These are phyloP conservation scores for Drosophila tristis DNA, from an alignment of 1,140 invertebrate genomes.

Conservation along the genomic window DNA sequence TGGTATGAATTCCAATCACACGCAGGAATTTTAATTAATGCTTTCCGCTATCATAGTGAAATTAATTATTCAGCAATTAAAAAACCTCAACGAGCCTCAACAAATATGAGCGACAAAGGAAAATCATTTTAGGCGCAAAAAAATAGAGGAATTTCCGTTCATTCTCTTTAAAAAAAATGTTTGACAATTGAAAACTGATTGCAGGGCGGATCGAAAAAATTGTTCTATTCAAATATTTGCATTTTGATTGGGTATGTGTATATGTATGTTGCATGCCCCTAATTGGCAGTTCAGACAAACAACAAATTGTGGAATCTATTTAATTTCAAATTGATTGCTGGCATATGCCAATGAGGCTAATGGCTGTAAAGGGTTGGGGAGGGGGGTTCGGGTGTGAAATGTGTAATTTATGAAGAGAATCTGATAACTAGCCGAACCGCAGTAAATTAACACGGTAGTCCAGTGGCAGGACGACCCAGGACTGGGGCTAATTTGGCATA, in stretches of 20 bases:
- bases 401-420: constrained; percentile 73
- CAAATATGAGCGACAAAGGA: constrained; percentile 11
- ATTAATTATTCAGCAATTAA: constrained; percentile 1
- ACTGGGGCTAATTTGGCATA: constrained; percentile 61
- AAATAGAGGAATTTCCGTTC: constrained; percentile 17
- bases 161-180: constrained; percentile 66
- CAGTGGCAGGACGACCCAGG: constrained; percentile 3
- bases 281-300: constrained; percentile 69
- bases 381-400: constrained; percentile 30
- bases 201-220: constrained; percentile 30
- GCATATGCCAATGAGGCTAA: constrained; percentile 58
- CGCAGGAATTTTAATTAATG: not conserved
- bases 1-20: not conserved
- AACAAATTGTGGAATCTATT: constrained; percentile 54
- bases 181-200: constrained; percentile 73
- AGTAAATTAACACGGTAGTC: constrained; percentile 64
- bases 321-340: constrained; percentile 65
- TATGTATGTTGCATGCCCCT: constrained; percentile 31
- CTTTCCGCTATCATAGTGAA: too few species aligned
- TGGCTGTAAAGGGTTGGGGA: constrained; percentile 3
- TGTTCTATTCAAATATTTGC: constrained; percentile 43
- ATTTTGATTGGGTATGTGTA: constrained; percentile 33
- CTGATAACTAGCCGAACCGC: constrained; percentile 57
- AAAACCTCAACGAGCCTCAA: constrained; percentile 7
- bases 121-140: constrained; percentile 1